These are phyloP conservation scores for Nothocercus nigrocapillus DNA, from an alignment of 2,113 vertebrate genomes.

Conservation along the genomic window DNA sequence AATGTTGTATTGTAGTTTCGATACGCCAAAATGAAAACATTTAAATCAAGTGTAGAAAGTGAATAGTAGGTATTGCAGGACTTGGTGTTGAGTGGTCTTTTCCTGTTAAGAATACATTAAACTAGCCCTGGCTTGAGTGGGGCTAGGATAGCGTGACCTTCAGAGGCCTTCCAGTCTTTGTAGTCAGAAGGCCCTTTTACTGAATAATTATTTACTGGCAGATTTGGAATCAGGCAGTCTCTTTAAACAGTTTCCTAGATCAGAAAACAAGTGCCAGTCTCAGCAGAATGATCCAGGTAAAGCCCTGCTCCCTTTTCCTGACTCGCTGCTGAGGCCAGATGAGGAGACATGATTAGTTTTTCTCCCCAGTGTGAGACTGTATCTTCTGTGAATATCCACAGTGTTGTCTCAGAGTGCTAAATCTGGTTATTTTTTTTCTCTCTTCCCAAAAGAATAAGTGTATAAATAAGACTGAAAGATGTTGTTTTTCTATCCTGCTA, in stretches of 20 bases:
- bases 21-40: not conserved
- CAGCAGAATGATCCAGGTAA: not conserved
- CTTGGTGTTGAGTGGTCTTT: not conserved
- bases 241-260: not conserved
- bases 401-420: not conserved
- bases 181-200: not conserved
- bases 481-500: not conserved
- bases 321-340: not conserved
- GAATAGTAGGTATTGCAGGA: not conserved
- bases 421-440: not conserved
- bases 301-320: fast-evolving
- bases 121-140: fast-evolving
- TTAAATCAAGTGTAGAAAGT: not conserved
- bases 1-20: not conserved
- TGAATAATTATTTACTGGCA: not conserved
- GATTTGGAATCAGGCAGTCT: not conserved
- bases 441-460: not conserved
- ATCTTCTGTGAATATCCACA: not conserved
- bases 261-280: fast-evolving
- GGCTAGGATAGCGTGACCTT: not conserved
- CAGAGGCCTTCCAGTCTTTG: not conserved
- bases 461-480: not conserved
- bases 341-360: not conserved
- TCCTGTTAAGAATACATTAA: not conserved
- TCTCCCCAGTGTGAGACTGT: not conserved